Percentiles rank a stretch among this genome's conserved stretches.
phyloP scores from a whole-genome alignment of 2,113 vertebrate species.

The mouse (Mus musculus) region GRCm39 chr13:55206001-55206500 shows the following conservation, averaged over 20 bases:
- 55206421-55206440: background rate
- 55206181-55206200: background rate
- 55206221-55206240: background rate
- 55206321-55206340: background rate
- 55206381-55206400: background rate
- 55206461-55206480: background rate
- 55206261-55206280: background rate
- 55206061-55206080: background rate
- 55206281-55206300: background rate
- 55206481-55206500: background rate
- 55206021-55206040: background rate
- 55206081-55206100: background rate
- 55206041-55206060: background rate
- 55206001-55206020: background rate
- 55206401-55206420: background rate
- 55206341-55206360: background rate
- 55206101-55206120: background rate
- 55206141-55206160: background rate
- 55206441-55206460: conserved; percentile 19
- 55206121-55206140: background rate
- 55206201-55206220: background rate
- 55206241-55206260: background rate
- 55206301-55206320: background rate
- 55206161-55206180: background rate
- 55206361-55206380: background rate